Base-by-base conservation (phyloP, 1,140 invertebrate species). In the Pararge aegeria region DNA sequence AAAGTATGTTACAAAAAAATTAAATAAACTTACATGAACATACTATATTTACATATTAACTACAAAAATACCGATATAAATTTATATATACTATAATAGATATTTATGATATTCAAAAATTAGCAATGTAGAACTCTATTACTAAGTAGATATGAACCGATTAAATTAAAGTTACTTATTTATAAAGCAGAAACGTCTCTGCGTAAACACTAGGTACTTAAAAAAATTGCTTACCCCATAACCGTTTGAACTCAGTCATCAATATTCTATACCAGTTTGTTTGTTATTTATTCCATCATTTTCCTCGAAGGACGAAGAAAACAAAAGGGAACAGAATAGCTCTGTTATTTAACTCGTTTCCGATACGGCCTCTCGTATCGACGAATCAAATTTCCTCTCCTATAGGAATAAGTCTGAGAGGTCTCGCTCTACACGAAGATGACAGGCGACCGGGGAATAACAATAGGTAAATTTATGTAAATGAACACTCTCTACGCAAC, bases 401-500 rank as follows among this genome's bases (percentile, higher is more conserved):
- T 80, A 78, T 82, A 68, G 66, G 69, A 70, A 78, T 77, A 81
- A 82, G 75, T 84, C 78, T 68, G 70, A 67, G 55, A 70, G 73
- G 75, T 76, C 70, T 80, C 70, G 60, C 73, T 80, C 71, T 63
- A 72, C 70, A 68, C 66, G 69, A 50, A 74, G 77, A 76, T 73
- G 70, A 76, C 70, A 70, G 59, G 52, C 77, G 68, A 71, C 72
- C 66, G 55, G 66, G n/a, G 83, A 82, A 84, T 82, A 80, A 87
- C 84, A 85, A 87, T 83, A 84, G 80, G 80, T 86, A 84, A 84
- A 83, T 84, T 84, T 85, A 87, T 87, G 81, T 84, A 87, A 87
- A 87, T 87, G 81, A 84, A 71, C 68, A 54, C 62, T 73, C 68
- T 78, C 68, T 78, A 76, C 76, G 80, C 72, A 80, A 83, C 79